Evolutionary conservation across 2,888 invertebrate species (phyloP).

Genomic region (Chironomus tentans): DNA sequence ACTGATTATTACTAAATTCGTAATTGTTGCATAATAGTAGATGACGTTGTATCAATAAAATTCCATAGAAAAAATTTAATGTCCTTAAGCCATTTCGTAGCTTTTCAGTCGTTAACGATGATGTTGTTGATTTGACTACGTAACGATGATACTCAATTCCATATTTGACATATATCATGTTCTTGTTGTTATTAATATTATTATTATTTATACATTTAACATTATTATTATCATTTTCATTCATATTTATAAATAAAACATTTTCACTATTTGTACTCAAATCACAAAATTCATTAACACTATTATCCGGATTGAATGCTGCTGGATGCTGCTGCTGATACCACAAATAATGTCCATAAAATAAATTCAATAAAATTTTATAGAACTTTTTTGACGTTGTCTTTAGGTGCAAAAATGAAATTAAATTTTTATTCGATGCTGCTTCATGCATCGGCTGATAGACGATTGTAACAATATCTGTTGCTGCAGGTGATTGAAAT

Average conservation of each 20-base stretch:
- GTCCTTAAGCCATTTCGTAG: not conserved
- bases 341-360: not conserved
- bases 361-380: slow-evolving; percentile 16
- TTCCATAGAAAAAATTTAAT: slow-evolving; percentile 8
- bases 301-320: not conserved
- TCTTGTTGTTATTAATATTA: too few species aligned
- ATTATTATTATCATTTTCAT: too few species aligned
- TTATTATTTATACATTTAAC: too few species aligned
- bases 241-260: not conserved
- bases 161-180: too few species aligned
- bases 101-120: not conserved
- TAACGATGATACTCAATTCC: not conserved
- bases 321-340: not conserved
- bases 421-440: slow-evolving; percentile 15
- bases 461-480: not conserved
- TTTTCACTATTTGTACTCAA: slow-evolving; percentile 18
- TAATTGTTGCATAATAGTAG: not conserved
- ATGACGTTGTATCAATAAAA: slow-evolving; percentile 18
- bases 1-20: slow-evolving; percentile 8
- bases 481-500: not conserved
- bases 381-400: not conserved
- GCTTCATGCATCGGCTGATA: not conserved
- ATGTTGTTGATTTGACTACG: not conserved
- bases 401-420: not conserved
- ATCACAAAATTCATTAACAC: slow-evolving; percentile 4